These are phyloP conservation scores for Bombus difficillimus DNA, from an alignment of 1,140 invertebrate species.

Conservation along the genomic window DNA sequence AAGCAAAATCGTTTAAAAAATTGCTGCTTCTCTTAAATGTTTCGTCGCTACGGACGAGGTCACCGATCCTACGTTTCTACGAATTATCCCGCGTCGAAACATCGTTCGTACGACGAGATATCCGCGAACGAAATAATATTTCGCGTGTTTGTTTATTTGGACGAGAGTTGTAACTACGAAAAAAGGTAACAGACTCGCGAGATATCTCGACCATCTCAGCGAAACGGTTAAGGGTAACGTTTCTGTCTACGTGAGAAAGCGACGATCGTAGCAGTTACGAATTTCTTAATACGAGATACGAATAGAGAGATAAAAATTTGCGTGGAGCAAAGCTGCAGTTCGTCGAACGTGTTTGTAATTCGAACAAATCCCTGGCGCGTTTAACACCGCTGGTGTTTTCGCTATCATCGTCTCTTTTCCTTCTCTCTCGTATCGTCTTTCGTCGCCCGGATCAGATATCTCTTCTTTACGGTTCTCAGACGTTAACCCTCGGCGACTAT, in stretches of 20 bases:
- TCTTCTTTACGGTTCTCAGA: background rate
- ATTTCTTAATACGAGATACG: background rate
- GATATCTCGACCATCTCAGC: no score
- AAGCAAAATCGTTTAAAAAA: background rate
- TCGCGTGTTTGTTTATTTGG: no score
- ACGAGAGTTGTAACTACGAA: no score
- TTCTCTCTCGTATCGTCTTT: background rate
- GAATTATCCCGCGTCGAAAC: no score
- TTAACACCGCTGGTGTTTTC: background rate
- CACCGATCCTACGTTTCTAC: rapidly evolving
- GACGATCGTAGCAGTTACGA: no score
- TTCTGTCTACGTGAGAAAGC: background rate
- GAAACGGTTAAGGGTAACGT: background rate
- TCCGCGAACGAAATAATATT: no score
- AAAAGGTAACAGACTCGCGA: no score
- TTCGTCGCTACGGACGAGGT: no score
- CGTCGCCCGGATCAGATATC: background rate
- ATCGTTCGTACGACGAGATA: no score
- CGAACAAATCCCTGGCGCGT: background rate
- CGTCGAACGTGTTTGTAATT: background rate
- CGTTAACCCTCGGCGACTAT: background rate
- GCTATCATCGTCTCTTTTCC: background rate
- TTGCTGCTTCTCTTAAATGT: background rate
- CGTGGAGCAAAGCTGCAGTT: no score
- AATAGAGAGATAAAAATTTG: background rate